These are phyloP conservation scores for Drosophila mimetica DNA, from an alignment of 2,888 invertebrate genomes.

Conservation along the genomic window DNA sequence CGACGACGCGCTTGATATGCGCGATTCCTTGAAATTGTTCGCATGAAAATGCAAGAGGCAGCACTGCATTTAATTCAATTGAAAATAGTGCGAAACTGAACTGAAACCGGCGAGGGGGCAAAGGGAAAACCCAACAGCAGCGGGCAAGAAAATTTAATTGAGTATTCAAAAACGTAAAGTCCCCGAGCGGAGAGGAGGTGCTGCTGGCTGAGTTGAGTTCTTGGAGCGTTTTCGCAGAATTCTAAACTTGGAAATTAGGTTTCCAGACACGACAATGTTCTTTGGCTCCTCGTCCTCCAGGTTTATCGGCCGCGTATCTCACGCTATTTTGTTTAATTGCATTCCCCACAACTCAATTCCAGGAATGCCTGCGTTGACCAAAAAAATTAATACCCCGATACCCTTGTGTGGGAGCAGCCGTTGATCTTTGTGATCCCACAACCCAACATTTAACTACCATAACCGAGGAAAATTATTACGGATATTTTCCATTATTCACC, in stretches of 20 bases:
- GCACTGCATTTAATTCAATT: conserved; percentile 76
- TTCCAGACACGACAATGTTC: conserved; percentile 65
- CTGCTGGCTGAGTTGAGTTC: conserved; percentile 8
- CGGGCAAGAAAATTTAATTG: conserved; percentile 74
- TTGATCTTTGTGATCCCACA: conserved; percentile 10
- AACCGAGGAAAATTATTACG: conserved; percentile 55
- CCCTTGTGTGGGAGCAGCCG: conserved; percentile 16
- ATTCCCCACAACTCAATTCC: conserved; percentile 74
- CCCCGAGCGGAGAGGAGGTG: conserved; percentile 26
- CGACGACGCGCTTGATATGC: conserved; percentile 83
- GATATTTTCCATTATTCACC: conserved; percentile 41
- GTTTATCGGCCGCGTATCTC: conserved; percentile 76
- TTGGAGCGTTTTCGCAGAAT: conserved; percentile 69
- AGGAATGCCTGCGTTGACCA: conserved; percentile 70
- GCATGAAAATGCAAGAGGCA: conserved; percentile 74
- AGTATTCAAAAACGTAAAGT: conserved; percentile 77
- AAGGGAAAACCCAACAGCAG: conserved; percentile 42
- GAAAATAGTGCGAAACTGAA: conserved; percentile 78
- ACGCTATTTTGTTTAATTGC: conserved; percentile 80
- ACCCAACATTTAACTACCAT: not conserved
- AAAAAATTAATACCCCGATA: conserved; percentile 70
- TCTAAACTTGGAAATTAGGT: conserved; percentile 81
- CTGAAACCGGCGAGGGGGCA: conserved; percentile 3
- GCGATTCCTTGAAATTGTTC: conserved; percentile 84
- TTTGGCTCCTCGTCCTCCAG: conserved; percentile 23